Percentiles rank a stretch among this genome's conserved stretches.
These are phyloP conservation scores for Lasiurus cinereus DNA, from an alignment of 2,113 vertebrate species.

Conservation along the genomic window DNA sequence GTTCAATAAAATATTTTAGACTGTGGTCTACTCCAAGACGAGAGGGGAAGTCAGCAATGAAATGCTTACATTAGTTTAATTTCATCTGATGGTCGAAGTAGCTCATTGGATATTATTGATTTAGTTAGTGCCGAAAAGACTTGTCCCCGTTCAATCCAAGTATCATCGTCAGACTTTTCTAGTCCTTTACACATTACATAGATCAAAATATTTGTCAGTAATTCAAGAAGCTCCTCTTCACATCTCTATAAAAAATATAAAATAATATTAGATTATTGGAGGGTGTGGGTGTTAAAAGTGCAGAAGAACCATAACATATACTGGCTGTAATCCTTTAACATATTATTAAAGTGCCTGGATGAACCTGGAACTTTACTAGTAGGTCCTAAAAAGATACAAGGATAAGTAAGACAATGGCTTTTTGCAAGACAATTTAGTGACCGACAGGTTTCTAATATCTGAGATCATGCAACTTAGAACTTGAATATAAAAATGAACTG, in stretches of 20 bases:
- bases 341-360: slow-evolving; percentile 45
- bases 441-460: background rate
- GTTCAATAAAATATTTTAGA: slow-evolving; percentile 32
- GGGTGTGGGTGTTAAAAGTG: slow-evolving; percentile 30
- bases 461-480: slow-evolving; percentile 22
- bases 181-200: slow-evolving; percentile 96
- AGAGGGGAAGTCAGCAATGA: background rate
- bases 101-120: slow-evolving; percentile 93
- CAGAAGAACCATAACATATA: slow-evolving; percentile 7
- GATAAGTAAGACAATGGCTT: background rate
- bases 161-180: slow-evolving; percentile 94
- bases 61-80: slow-evolving; percentile 94
- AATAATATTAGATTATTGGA: slow-evolving; percentile 26
- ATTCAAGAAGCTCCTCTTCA: slow-evolving; percentile 93
- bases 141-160: slow-evolving; percentile 97
- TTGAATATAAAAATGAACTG: slow-evolving; percentile 12
- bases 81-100: slow-evolving; percentile 94
- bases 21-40: background rate
- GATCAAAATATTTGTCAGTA: slow-evolving; percentile 93
- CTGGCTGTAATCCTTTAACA: background rate
- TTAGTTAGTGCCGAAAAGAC: slow-evolving; percentile 97
- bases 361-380: slow-evolving; percentile 36
- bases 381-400: background rate
- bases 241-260: slow-evolving; percentile 85
- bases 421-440: slow-evolving; percentile 35